Percentiles rank a stretch among this genome's conserved stretches.
phyloP scores from a whole-genome alignment of 2,113 vertebrate species.

The Symphodus melops region DNA sequence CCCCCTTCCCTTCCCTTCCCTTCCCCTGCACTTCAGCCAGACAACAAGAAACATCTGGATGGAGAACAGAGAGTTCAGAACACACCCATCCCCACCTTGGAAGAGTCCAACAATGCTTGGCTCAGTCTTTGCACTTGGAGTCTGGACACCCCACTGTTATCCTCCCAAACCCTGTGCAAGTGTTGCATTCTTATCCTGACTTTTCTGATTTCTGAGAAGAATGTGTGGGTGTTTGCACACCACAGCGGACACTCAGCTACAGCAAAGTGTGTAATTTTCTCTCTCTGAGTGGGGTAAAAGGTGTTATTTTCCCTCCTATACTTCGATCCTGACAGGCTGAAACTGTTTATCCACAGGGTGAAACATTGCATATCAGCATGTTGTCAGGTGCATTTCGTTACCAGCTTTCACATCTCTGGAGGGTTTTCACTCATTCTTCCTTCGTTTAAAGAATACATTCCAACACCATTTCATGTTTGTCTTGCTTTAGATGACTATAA shows the following conservation, averaged over 20 bases:
- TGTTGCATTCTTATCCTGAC: slow-evolving; percentile 66
- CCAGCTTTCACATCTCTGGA: slow-evolving; percentile 24
- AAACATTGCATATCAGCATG: not conserved
- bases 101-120: slow-evolving; percentile 68
- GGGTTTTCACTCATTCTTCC: not conserved
- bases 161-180: slow-evolving; percentile 51
- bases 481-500: not conserved
- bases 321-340: slow-evolving; percentile 26
- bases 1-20: slow-evolving; percentile 31
- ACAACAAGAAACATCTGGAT: slow-evolving; percentile 86
- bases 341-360: slow-evolving; percentile 9
- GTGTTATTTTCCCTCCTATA: slow-evolving; percentile 65
- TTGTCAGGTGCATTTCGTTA: slow-evolving; percentile 14
- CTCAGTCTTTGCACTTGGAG: slow-evolving; percentile 35
- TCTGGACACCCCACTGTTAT: slow-evolving; percentile 61
- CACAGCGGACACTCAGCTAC: no score
- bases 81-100: slow-evolving; percentile 72
- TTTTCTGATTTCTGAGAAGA: slow-evolving; percentile 58
- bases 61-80: slow-evolving; percentile 76
- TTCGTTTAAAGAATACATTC: not conserved
- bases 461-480: not conserved
- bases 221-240: slow-evolving; percentile 48
- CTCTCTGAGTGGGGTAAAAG: slow-evolving; percentile 45
- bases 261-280: slow-evolving; percentile 61
- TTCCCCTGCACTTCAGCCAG: slow-evolving; percentile 61